Percentiles rank a stretch among this genome's conserved stretches.
These are phyloP conservation scores for Ciconia maguari DNA, from an alignment of 2,113 vertebrate species.

Conservation along the genomic window DNA sequence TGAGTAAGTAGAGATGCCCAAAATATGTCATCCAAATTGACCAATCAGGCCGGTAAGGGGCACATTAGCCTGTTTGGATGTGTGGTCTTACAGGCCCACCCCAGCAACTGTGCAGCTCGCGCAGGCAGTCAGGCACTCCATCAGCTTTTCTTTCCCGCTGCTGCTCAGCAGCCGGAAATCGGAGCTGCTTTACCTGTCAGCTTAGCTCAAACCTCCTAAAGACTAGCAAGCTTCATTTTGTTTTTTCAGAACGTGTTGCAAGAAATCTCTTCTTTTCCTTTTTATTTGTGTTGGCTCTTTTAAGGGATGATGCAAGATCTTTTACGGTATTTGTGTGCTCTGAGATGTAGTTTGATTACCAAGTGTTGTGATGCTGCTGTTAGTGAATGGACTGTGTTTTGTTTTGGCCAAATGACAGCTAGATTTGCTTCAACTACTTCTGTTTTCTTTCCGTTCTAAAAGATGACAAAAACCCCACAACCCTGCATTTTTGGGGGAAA, in stretches of 20 bases:
- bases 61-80: slow-evolving; percentile 27
- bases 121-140: background rate
- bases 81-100: background rate
- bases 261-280: background rate
- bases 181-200: background rate
- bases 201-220: background rate
- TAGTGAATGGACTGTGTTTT: background rate
- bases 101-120: slow-evolving; percentile 21
- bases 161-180: background rate
- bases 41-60: slow-evolving; percentile 64
- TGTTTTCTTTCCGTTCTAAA: background rate
- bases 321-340: background rate
- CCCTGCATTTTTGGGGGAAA: background rate
- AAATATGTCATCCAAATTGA: slow-evolving; percentile 77
- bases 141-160: background rate
- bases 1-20: slow-evolving; percentile 72
- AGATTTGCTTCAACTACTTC: background rate
- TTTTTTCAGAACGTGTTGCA: background rate
- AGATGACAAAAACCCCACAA: background rate
- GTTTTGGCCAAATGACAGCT: background rate
- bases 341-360: background rate
- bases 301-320: background rate
- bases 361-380: background rate
- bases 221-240: background rate
- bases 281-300: background rate